These are phyloP conservation scores for Coracias cyanogaster DNA, from an alignment of 2,797 vertebrate genomes.

Conservation along the genomic window DNA sequence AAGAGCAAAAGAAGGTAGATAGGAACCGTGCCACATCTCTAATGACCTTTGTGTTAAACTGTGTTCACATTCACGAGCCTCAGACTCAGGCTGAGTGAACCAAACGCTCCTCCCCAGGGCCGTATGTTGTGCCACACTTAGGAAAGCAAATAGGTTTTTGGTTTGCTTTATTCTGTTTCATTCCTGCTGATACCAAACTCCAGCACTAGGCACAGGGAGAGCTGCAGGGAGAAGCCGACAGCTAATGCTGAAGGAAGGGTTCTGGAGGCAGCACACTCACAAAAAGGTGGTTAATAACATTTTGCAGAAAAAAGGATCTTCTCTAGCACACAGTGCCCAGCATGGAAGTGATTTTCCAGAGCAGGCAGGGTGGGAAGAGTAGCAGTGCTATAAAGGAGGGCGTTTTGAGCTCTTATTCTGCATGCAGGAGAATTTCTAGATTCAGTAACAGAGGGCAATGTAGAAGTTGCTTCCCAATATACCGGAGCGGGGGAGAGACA, in stretches of 20 bases:
- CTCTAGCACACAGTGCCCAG: background rate
- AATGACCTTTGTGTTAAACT: slow-evolving; percentile 34
- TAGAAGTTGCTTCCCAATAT: background rate
- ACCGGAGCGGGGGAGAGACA: background rate
- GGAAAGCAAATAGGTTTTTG: background rate
- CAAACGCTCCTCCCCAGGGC: slow-evolving; percentile 35
- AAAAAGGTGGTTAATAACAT: background rate
- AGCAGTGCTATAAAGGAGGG: background rate
- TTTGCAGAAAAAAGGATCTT: background rate
- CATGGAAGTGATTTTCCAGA: background rate
- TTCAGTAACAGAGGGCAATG: background rate
- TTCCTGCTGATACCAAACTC: slow-evolving; percentile 25
- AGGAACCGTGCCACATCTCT: slow-evolving; percentile 26
- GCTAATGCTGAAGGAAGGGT: background rate
- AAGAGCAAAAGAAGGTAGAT: background rate
- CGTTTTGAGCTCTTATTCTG: background rate
- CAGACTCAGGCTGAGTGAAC: slow-evolving; percentile 38
- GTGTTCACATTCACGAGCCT: slow-evolving; percentile 51
- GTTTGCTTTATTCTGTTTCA: background rate
- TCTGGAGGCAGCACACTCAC: background rate
- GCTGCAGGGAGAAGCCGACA: slow-evolving; percentile 7
- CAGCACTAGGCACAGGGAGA: slow-evolving; percentile 9
- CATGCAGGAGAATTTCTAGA: background rate
- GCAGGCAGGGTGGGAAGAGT: background rate
- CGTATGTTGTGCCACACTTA: slow-evolving; percentile 21